Evolutionary conservation across 2,797 vertebrate species (phyloP).

Genomic region (Schizothorax lantsangensis): DNA sequence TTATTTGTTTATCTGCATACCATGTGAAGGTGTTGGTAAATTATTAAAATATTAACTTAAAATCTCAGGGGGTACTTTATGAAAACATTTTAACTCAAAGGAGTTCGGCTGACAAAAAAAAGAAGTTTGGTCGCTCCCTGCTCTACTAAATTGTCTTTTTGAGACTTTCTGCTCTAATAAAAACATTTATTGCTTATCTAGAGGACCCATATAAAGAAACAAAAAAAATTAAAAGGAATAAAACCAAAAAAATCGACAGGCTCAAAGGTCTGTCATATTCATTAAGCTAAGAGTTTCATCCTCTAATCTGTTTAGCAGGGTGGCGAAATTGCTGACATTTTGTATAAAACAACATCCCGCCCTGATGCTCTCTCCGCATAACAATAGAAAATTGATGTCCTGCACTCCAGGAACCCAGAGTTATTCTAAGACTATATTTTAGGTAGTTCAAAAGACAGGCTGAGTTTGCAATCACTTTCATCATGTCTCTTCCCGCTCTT

Average conservation of each 20-base stretch:
- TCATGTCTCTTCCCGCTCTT: slow-evolving; percentile 10
- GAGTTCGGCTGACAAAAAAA: background rate
- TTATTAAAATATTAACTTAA: background rate
- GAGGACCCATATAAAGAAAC: background rate
- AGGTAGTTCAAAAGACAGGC: slow-evolving; percentile 15
- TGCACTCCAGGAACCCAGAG: background rate
- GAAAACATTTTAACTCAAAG: background rate
- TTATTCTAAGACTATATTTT: slow-evolving; percentile 19
- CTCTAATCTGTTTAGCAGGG: slow-evolving; percentile 10
- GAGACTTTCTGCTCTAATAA: background rate
- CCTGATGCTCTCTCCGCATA: slow-evolving; percentile 1
- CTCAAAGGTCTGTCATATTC: slow-evolving; percentile 13
- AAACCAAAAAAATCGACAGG: background rate
- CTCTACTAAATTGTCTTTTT: background rate
- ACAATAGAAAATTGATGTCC: slow-evolving; percentile 30
- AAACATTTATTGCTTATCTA: background rate
- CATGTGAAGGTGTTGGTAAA: background rate
- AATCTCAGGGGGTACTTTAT: background rate
- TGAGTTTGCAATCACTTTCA: slow-evolving; percentile 34
- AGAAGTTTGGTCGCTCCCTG: background rate
- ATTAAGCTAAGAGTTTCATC: background rate
- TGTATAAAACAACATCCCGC: background rate
- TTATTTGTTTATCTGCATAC: background rate
- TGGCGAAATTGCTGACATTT: slow-evolving; percentile 18
- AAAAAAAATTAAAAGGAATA: background rate